These are phyloP conservation scores for Benitochromis conjunctus DNA, from an alignment of 2,113 vertebrate species.

Conservation along the genomic window DNA sequence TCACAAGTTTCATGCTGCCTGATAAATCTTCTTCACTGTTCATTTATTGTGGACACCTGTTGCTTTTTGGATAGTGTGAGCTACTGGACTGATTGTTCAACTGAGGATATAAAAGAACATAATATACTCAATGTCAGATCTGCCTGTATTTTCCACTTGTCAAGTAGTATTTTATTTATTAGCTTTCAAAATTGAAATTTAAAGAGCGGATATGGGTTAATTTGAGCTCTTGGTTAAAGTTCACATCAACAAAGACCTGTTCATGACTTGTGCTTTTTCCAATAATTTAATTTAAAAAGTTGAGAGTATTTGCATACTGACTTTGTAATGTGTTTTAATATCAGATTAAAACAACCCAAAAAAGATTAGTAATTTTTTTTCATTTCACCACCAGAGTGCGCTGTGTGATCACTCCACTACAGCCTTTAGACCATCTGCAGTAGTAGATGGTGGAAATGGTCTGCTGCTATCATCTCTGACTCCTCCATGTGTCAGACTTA, in stretches of 20 bases:
- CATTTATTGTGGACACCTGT: not conserved
- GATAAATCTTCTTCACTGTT: not conserved
- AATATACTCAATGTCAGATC: slow-evolving; percentile 18
- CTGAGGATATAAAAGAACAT: slow-evolving; percentile 7
- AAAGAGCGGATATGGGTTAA: slow-evolving; percentile 17
- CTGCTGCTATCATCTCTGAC: slow-evolving; percentile 7
- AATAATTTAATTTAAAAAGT: slow-evolving; percentile 58
- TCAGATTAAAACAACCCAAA: slow-evolving; percentile 41
- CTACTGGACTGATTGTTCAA: slow-evolving; percentile 12
- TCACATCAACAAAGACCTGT: slow-evolving; percentile 32
- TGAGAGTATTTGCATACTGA: slow-evolving; percentile 57
- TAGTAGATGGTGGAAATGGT: not conserved
- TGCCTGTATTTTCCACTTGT: slow-evolving; percentile 53
- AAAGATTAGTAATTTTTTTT: not conserved
- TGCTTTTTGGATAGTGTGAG: slow-evolving; percentile 6
- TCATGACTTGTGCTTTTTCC: slow-evolving; percentile 30
- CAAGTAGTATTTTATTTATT: slow-evolving; percentile 63
- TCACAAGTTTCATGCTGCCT: not conserved
- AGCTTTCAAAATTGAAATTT: slow-evolving; percentile 30
- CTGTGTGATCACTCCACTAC: slow-evolving; percentile 22
- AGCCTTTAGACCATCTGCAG: not conserved
- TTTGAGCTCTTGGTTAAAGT: slow-evolving; percentile 25
- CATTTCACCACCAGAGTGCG: slow-evolving; percentile 54
- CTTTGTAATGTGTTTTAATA: slow-evolving; percentile 71
- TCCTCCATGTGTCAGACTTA: slow-evolving; percentile 1